Base-by-base conservation (phyloP, 1,140 invertebrate genomes). In the Bombus fervidus region DNA sequence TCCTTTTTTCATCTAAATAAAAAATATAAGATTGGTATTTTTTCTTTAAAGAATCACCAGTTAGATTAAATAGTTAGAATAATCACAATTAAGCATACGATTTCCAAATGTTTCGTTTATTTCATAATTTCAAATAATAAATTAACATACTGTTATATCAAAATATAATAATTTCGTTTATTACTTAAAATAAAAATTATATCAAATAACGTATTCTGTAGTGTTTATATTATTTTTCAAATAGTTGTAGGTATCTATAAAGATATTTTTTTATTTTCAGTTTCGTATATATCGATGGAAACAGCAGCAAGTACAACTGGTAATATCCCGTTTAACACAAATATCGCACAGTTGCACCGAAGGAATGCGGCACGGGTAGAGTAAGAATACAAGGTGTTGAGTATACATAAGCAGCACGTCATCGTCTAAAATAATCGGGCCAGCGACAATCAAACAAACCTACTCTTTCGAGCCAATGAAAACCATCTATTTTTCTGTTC, bases 391-490 rank as follows among this genome's bases (percentile, higher is more conserved):
- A 91, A 86, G 88, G 88, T 91, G 83, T 84, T 25, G 75, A 57
- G 85, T 80, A 66, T 86, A 89, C 69, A 87, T 82, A 81, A 86
- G 82, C 72, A 79, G 86, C 91, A 88, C 92, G 92, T 93, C 92
- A 93, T 93, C 91, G 87, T 93, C 91, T 83, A 93, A 93, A 93
- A 93, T 93, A 93, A 92, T 93, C 89, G 83, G 85, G 83, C 84
- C 89, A 87, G 83, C 89, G 88, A 88, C 85, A 84, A 91, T 87
- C 83, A 84, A 89, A 81, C 66, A 77, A 86, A 88, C 53, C 47
- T 72, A 75, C 84, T 82, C 73, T 41, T 68, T 68, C 43, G 78
- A 88, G 53, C 83, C 62, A 84, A 90, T 87, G 86, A 86, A 90
- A 78, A 87, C 79, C 57, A 68, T 83, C 64, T 77, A 87, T 90